Conservation (phyloP, 2,888 invertebrate genomes). For the Hirtodrosophila cameraria region DNA sequence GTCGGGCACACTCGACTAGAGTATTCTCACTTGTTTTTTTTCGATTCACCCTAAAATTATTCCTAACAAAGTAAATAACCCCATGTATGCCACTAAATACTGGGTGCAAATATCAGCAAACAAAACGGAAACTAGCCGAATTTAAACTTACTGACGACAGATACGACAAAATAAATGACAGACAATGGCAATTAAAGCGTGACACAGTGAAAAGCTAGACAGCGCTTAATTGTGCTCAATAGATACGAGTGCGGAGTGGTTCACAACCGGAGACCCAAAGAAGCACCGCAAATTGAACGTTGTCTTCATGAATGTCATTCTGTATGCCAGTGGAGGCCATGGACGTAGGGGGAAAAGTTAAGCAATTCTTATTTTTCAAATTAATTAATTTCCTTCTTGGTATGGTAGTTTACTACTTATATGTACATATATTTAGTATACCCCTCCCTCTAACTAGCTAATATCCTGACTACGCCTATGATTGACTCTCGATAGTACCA, state of each 20-base stretch:
- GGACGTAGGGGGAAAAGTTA: no score
- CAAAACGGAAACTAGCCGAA: constrained; percentile 52
- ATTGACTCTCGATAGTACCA: constrained; percentile 31
- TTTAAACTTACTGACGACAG: constrained; percentile 47
- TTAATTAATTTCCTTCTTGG: no score
- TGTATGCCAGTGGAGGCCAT: constrained; percentile 2
- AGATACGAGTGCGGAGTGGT: constrained; percentile 37
- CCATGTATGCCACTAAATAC: neutral
- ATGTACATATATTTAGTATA: no score
- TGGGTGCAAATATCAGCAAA: constrained; percentile 33
- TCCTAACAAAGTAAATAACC: constrained; percentile 6
- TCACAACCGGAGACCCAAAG: constrained; percentile 12
- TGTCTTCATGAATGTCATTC: constrained; percentile 19
- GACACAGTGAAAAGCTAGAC: constrained; percentile 50
- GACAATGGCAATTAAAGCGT: constrained; percentile 58
- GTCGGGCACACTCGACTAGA: no score
- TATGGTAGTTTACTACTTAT: no score
- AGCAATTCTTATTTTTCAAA: no score
- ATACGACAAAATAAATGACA: constrained; percentile 43
- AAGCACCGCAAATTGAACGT: constrained; percentile 48
- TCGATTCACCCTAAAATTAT: no score
- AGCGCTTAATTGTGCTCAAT: constrained; percentile 51
- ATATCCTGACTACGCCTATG: neutral
- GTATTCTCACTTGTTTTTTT: no score
- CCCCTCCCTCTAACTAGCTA: no score